Conservation (phyloP, 2,113 vertebrate genomes). For the Cranoglanis bouderius region DNA sequence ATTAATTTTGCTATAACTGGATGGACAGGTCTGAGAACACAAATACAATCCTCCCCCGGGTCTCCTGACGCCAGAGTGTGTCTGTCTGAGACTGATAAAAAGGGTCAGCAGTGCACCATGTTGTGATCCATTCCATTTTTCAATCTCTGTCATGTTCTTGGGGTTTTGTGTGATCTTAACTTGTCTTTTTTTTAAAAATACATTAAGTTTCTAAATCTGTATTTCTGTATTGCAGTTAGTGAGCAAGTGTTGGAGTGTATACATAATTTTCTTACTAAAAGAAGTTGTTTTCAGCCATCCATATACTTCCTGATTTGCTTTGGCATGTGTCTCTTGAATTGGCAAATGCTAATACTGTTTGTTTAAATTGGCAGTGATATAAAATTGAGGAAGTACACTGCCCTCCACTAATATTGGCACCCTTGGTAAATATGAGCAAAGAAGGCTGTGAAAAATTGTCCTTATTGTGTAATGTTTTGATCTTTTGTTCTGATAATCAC, state of each 20-base stretch:
- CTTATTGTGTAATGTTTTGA: too few relatives aligned
- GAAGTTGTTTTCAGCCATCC: neutral
- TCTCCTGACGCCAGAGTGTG: slow-evolving; percentile 5
- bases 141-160: slow-evolving; percentile 11
- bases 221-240: neutral
- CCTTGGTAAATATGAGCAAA: too few relatives aligned
- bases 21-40: slow-evolving; percentile 3
- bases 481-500: too few relatives aligned
- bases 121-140: slow-evolving; percentile 1
- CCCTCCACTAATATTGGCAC: too few relatives aligned
- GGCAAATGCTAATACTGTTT: neutral
- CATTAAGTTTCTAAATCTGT: neutral
- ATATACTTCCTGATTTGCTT: neutral
- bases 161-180: slow-evolving; percentile 18
- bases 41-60: slow-evolving; percentile 4
- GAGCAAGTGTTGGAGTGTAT: slow-evolving; percentile 1
- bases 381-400: neutral
- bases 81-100: slow-evolving; percentile 16
- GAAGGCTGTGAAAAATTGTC: too few relatives aligned
- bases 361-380: neutral
- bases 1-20: neutral
- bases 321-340: neutral
- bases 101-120: neutral
- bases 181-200: neutral
- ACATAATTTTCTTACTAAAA: neutral